Evolutionary conservation across 2,888 invertebrate species (phyloP), one percentile per base, ranked within the genome.

Genomic region (Anticlea derivata): DNA sequence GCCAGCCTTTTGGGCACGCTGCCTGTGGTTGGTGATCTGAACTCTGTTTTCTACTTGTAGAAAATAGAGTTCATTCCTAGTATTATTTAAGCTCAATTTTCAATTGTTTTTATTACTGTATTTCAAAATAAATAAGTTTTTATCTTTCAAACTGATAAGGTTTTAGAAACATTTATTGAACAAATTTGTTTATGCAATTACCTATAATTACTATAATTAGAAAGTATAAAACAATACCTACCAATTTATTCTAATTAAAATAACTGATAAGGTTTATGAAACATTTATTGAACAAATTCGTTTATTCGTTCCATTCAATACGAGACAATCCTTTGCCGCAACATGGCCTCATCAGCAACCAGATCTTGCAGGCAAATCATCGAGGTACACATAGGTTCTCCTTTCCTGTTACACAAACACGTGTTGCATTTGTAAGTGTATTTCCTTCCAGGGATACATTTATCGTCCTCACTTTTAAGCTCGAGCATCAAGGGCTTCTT

Each of bases 351-450:
- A 48, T 70, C 69, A 3, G 68, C 8, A 0, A 60, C 8, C 1
- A 65, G 41, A 33, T 74, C 63, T 10, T 70, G 60, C 24, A 73
- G 59, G 50, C 83, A 83, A 3, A 78, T 49, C 80, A 79, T 80
- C 0, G 70, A 73, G 0, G 78, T 78, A 39, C 83, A 83, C 0
- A 62, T 47, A 1, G 73, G 58, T 1, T 47, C 22, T 0, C 61
- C 63, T 5, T 61, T 57, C 0, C 38, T 11, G 2, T 66, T 62
- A 55, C 83, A 83, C 1, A 65, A 26, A 39, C 83, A 83, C 0
- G 68, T 68, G 30, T 83, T 83, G 45, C 83, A 83, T 40, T 66
- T 62, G 1, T 62, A 62, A 33, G 70, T 67, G 55, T 83, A 83
- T 22, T 59, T 66, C n/a, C 50, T 44, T 8, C 73, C 75, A 0